These are phyloP conservation scores for Eubasilissa splendida DNA, from an alignment of 2,888 invertebrate species.

Conservation along the genomic window DNA sequence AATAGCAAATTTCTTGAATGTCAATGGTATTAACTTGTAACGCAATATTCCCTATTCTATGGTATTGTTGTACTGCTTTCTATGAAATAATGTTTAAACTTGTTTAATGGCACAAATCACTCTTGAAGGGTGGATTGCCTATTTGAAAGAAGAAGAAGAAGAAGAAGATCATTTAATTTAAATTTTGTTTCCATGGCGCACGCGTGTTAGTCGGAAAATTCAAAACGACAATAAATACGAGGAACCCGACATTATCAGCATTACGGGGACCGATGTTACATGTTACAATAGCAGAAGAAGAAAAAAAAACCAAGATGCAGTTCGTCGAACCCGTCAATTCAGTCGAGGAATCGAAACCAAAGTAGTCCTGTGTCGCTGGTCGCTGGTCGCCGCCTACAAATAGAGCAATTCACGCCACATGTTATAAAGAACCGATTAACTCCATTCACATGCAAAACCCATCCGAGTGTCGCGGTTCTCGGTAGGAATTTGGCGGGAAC, in stretches of 20 bases:
- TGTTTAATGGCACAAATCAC: too few relatives aligned
- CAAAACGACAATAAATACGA: too few relatives aligned
- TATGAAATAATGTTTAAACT: too few relatives aligned
- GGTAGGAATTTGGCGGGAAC: conserved; percentile 32
- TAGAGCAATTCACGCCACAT: conserved; percentile 18
- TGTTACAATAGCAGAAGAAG: not conserved
- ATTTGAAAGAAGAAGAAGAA: too few relatives aligned
- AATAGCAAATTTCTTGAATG: too few relatives aligned
- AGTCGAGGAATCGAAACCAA: conserved; percentile 1
- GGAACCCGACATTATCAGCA: not conserved
- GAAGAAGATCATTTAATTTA: too few relatives aligned
- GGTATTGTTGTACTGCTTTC: too few relatives aligned
- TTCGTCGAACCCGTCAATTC: conserved; percentile 27
- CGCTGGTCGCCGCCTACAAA: conserved; percentile 1
- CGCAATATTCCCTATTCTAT: too few relatives aligned
- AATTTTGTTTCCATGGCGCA: too few relatives aligned
- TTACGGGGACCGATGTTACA: conserved; percentile 8
- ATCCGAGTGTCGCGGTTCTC: conserved; percentile 18
- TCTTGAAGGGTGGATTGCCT: too few relatives aligned
- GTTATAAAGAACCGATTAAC: conserved; percentile 21
- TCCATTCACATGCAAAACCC: conserved; percentile 33
- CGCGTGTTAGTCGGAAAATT: too few relatives aligned
- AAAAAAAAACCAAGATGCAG: conserved; percentile 6
- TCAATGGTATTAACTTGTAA: too few relatives aligned
- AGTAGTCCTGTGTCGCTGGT: not conserved